Evolutionary conservation across 2,113 vertebrate species (phyloP).

Genomic region (Theropithecus gelada): DNA sequence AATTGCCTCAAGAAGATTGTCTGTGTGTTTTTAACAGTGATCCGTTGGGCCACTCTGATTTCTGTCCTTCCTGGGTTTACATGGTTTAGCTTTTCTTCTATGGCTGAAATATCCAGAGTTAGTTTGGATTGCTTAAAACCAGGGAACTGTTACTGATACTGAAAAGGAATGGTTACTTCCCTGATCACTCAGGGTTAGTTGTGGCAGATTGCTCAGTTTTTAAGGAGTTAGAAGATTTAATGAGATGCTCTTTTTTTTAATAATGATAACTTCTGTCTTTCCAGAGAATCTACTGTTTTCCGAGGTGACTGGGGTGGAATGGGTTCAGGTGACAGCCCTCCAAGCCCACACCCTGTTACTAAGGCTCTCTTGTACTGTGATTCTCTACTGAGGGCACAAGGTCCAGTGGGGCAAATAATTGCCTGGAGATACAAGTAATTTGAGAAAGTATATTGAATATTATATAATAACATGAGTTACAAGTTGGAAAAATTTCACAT

Average conservation of each 20-base stretch:
- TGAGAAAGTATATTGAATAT: not conserved
- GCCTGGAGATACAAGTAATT: not conserved
- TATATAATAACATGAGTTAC: not conserved
- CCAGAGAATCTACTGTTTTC: not conserved
- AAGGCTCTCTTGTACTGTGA: not conserved
- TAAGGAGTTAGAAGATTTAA: not conserved
- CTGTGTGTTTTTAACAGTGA: not conserved
- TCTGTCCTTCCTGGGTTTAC: not conserved
- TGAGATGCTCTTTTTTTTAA: not conserved
- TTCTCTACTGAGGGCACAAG: not conserved
- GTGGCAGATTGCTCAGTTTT: not conserved
- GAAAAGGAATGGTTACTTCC: not conserved
- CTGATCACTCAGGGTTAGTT: not conserved
- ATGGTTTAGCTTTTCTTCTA: not conserved
- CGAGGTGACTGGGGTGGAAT: not conserved
- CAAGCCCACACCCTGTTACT: not conserved
- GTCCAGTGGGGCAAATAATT: not conserved
- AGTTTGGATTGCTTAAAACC: not conserved
- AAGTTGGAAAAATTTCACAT: not conserved
- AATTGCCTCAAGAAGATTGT: not conserved
- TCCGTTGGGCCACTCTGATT: not conserved
- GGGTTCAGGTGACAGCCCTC: not conserved
- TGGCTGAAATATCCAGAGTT: not conserved
- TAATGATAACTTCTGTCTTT: not conserved
- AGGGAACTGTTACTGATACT: not conserved